Base-by-base conservation (phyloP, 2,888 invertebrate genomes). In the Amiota minor region DNA sequence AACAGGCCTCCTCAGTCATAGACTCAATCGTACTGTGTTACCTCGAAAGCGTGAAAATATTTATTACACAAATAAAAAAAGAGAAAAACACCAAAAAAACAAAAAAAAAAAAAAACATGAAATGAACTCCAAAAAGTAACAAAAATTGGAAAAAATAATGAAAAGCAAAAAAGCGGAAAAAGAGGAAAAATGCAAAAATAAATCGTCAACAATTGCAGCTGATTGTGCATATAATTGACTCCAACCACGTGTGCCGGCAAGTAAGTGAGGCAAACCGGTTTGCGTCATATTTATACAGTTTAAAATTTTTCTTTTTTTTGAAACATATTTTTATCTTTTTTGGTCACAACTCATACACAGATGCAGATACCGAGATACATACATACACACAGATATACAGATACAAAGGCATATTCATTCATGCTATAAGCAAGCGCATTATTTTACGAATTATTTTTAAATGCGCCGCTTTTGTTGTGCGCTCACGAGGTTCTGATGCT, bases 371-470 rank as follows among this genome's bases (percentile, higher is more conserved):
- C n/a, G n/a, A 35, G 6, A 35, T 35, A 35, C 35, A 35, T 3
- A 6, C 6, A 35, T 6, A 35, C 35, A 35, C 35, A 35, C 35
- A 35, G 4, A 35, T 35, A 35, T 35, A 35, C 35, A 35, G 6
- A 23, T 23, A 23, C 23, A 3, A 23, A 35, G 6, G 35, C 35
- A 35, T 35, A 35, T 35, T 35, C 35, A 35, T 35, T 35, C 62
- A 9, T 14, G 45, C 45, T 62, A 35, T 47, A 53, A n/a, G 23
- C 45, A 45, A 18, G 50, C 23, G 67, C 50, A 68, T 68, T 68
- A 68, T 68, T 23, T 68, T 50, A 50, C 67, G 53, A 68, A 68
- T 68, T 68, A 68, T 68, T 68, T 68, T 68, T 68, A 68, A 68
- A 68, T 68, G 50, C 53, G 67, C 67, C 67, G 67, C 67, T 68